phyloP scores from a whole-genome alignment of 92 coral and sea anemone genomes.

The Zoanthus sansibaricus region DNA sequence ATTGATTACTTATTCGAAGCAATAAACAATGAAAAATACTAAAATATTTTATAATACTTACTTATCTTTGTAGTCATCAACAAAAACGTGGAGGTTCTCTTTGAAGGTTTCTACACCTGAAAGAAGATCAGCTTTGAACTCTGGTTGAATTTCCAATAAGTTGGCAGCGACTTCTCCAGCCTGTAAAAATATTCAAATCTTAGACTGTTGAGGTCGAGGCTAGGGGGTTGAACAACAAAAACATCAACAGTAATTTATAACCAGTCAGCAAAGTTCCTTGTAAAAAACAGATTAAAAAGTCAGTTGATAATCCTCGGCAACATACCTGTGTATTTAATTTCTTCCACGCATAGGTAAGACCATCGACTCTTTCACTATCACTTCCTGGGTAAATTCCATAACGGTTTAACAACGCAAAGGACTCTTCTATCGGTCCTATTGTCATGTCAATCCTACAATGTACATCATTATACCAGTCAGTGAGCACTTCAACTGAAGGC shows the following conservation, averaged over 20 bases:
- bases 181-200: constrained; percentile 28
- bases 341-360: constrained; percentile 97
- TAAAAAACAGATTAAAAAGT: no score
- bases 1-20: no score
- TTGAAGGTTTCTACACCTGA: constrained; percentile 91
- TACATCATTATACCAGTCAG: not conserved
- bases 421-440: constrained; percentile 98
- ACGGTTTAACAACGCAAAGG: constrained; percentile 97
- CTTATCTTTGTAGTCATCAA: constrained; percentile 92
- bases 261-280: no score
- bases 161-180: constrained; percentile 91
- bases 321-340: constrained; percentile 89
- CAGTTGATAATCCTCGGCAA: no score
- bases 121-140: constrained; percentile 89
- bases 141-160: constrained; percentile 89
- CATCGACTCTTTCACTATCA: constrained; percentile 96
- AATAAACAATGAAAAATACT: not conserved
- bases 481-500: not conserved
- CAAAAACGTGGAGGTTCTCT: constrained; percentile 77
- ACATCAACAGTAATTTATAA: no score
- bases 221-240: no score
- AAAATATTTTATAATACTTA: constrained; percentile 35
- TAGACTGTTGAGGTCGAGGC: not conserved
- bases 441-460: constrained; percentile 94
- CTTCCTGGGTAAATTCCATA: constrained; percentile 94